Percentiles rank a stretch among this genome's conserved stretches.
These are phyloP conservation scores for Sylvilagus floridanus DNA, from an alignment of 2,797 vertebrate species.

Conservation along the genomic window DNA sequence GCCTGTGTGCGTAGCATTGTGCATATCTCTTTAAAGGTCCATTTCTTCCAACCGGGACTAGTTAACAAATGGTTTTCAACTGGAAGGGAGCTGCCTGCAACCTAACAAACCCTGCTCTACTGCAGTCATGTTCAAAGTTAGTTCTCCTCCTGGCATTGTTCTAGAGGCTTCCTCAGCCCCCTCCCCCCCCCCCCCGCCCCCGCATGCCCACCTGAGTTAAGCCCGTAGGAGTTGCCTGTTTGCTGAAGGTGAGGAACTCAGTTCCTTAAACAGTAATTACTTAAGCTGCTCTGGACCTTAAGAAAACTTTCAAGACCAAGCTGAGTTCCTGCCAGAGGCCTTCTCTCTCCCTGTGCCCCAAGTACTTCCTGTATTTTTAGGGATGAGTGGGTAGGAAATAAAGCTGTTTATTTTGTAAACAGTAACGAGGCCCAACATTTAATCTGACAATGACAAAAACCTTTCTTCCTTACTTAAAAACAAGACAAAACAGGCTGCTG, in stretches of 20 bases:
- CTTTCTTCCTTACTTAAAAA: constrained; percentile 34
- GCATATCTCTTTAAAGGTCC: neutral
- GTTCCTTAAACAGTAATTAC: neutral
- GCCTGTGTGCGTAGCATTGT: constrained; percentile 16
- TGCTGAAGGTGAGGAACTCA: neutral
- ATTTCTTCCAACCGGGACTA: neutral
- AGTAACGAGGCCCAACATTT: constrained; percentile 17
- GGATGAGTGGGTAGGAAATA: constrained; percentile 39
- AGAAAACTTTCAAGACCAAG: constrained; percentile 1
- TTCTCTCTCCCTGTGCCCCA: neutral
- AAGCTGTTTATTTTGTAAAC: constrained; percentile 59
- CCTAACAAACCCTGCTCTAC: constrained; percentile 43
- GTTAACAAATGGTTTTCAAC: constrained; percentile 49
- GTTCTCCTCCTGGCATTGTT: neutral
- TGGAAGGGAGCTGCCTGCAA: constrained; percentile 3
- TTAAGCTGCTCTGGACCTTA: neutral
- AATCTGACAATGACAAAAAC: neutral
- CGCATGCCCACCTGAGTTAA: neutral
- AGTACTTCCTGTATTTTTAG: neutral
- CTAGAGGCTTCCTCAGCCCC: neutral
- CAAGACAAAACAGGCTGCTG: constrained; percentile 15
- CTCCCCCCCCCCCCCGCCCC: no score
- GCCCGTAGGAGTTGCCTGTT: neutral
- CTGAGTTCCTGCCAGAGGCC: neutral
- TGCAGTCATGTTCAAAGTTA: constrained; percentile 11